Base-by-base conservation (phyloP, 1,140 invertebrate species). In the Bradysia coprophila region DNA sequence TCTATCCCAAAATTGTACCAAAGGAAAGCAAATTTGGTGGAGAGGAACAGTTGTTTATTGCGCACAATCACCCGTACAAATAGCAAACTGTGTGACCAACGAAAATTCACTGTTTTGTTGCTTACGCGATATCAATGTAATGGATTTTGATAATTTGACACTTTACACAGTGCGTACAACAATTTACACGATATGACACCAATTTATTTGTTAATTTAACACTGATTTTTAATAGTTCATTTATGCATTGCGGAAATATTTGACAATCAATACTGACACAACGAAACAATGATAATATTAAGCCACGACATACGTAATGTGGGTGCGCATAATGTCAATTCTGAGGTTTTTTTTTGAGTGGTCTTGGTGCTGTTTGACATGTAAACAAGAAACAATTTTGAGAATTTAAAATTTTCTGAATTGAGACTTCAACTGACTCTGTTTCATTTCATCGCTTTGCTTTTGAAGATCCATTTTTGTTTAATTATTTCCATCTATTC, bases 241-340 rank as follows among this genome's bases (percentile, higher is more conserved):
- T 28, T 28, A 28, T 8, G 36, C 36, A 38, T 38, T 38, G 36
- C 36, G 36, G 36, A 20, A 34, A n/a, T 38, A 38, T 38, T 38
- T 38, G 36, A 38, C 36, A 38, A 38, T 38, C 36, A 38, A 38
- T 38, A 38, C n/a, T 38, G 36, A 38, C n/a, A 38, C 18, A 34
- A n/a, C n/a, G n/a, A n/a, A n/a, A n/a, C n/a, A n/a, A n/a, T n/a
- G n/a, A n/a, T n/a, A n/a, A n/a, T n/a, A n/a, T n/a, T n/a, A n/a
- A n/a, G n/a, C n/a, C n/a, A n/a, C n/a, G n/a, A n/a, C n/a, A n/a
- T n/a, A n/a, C n/a, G n/a, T n/a, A n/a, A n/a, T n/a, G n/a, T n/a
- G n/a, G n/a, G n/a, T n/a, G n/a, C n/a, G n/a, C n/a, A n/a, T n/a
- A n/a, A 9, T 31, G 28, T 31, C n/a, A 31, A 9, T 31, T n/a